Conservation (phyloP, 2,888 invertebrate genomes). For the Cheilosia vulpina region DNA sequence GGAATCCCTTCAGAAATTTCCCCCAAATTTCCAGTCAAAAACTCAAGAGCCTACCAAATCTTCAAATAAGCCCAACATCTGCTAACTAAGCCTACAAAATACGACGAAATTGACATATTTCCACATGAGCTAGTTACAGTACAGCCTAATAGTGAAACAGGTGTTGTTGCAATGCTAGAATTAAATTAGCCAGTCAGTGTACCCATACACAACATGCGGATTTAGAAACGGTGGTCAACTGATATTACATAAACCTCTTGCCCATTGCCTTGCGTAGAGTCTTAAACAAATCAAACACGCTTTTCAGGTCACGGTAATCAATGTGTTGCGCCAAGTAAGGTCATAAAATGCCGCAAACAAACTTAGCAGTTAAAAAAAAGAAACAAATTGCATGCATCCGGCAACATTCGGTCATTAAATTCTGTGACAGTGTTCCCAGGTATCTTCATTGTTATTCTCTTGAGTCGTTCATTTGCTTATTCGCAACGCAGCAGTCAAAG, state of each 20-base stretch:
- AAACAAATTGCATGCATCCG: constrained; percentile 9
- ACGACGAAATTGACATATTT: no score
- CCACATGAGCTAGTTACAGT: no score
- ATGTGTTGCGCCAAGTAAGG: constrained; percentile 4
- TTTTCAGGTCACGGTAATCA: constrained; percentile 14
- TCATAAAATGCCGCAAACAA: constrained; percentile 30
- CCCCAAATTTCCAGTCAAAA: no score
- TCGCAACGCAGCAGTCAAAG: constrained; percentile 20
- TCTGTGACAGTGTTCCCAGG: neutral
- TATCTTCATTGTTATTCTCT: constrained; percentile 39
- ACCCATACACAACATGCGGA: neutral
- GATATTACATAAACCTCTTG: neutral
- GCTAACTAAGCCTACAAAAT: no score
- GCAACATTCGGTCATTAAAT: constrained; percentile 20
- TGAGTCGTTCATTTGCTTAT: constrained; percentile 10
- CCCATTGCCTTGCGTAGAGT: neutral
- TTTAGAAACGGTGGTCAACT: neutral
- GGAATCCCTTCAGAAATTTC: no score
- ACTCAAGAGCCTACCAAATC: no score
- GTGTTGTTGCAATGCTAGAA: no score
- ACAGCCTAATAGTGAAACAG: no score
- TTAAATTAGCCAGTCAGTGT: no score
- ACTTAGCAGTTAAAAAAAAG: constrained; percentile 10
- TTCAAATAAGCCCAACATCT: no score
- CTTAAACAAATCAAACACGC: neutral